Base-by-base conservation (phyloP, 2,113 vertebrate genomes). In the Eudyptes chrysolophus region DNA sequence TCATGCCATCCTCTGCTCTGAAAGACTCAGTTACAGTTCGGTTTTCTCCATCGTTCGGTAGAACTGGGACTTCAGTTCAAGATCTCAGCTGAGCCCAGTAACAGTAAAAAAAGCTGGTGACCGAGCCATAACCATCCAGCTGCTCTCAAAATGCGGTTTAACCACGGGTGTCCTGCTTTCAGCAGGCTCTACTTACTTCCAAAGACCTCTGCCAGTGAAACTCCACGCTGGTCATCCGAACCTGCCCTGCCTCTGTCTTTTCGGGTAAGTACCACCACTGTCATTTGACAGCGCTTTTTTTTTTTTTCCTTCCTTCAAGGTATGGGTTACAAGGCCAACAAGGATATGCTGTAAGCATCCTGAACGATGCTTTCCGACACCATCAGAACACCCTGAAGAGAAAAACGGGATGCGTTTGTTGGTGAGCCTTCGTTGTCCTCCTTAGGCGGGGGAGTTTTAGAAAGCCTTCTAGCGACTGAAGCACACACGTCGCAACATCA, bases 401-500 rank as follows among this genome's bases (percentile, higher is more conserved):
- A 84, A 94, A 88, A 89, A 54, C 1, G 8, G 62, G 62, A 38
- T 16, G 34, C 20, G 21, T 36, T 48, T 82, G 11, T n/a, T 64
- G 64, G 36, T 24, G 20, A 90, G 40, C 42, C 34, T 66, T 55
- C 69, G 62, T 1, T 58, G 14, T 62, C 27, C 57, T 55, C 52
- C 40, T 79, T 22, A 15, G 57, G 14, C 2, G 2, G 42, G 19
- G 40, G 54, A 68, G 51, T 32, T 92, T 80, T 26, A 55, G 75
- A 69, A 90, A 82, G 77, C 10, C 13, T 48, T 22, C 36, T 16
- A 44, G 22, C 13, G 44, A 49, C 22, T 12, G 20, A 80, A 52
- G 36, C 0, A 0, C 51, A 38, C 11, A 3, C 1, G 3, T 44
- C 3, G 2, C 36, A 52, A 21, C 24, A 55, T 16, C 51, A 44